A percentile compares a stretch with the other conserved stretches of the same genome.
phyloP scores from a whole-genome alignment of 1,140 invertebrate species.

The Lasioglossum albipes region DNA sequence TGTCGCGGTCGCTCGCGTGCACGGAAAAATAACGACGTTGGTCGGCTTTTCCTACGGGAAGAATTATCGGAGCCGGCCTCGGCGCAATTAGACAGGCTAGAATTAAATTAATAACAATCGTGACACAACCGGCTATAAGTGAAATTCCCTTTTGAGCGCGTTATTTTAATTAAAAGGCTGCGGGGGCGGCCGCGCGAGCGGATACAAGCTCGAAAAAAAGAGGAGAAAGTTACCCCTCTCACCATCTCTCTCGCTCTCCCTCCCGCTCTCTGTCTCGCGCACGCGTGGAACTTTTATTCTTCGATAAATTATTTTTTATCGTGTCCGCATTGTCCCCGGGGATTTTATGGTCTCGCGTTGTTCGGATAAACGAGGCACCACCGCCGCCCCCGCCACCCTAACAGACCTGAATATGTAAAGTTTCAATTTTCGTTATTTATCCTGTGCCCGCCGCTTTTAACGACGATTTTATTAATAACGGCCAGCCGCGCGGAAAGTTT shows the following conservation, averaged over 20 bases:
- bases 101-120: slow-evolving; percentile 49
- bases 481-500: slow-evolving; percentile 39
- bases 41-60: slow-evolving; percentile 26
- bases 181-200: neutral
- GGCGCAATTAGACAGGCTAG: slow-evolving; percentile 47
- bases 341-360: slow-evolving; percentile 42
- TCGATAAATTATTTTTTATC: slow-evolving; percentile 50
- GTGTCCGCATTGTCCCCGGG: slow-evolving; percentile 43
- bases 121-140: slow-evolving; percentile 35
- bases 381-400: neutral
- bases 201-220: slow-evolving; percentile 8
- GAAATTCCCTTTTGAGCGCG: slow-evolving; percentile 42
- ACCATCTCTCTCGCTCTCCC: too few species aligned
- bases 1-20: neutral
- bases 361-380: slow-evolving; percentile 41
- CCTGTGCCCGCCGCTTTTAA: slow-evolving; percentile 49
- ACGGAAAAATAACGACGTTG: slow-evolving; percentile 27
- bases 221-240: slow-evolving; percentile 24
- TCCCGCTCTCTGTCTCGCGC: too few species aligned
- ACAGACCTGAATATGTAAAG: slow-evolving; percentile 45
- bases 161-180: slow-evolving; percentile 50
- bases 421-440: slow-evolving; percentile 52
- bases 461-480: slow-evolving; percentile 50
- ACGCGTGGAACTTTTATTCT: slow-evolving; percentile 40
- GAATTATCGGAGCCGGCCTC: slow-evolving; percentile 29